phyloP scores from a whole-genome alignment of 2,113 vertebrate species.

The Carettochelys insculpta region DNA sequence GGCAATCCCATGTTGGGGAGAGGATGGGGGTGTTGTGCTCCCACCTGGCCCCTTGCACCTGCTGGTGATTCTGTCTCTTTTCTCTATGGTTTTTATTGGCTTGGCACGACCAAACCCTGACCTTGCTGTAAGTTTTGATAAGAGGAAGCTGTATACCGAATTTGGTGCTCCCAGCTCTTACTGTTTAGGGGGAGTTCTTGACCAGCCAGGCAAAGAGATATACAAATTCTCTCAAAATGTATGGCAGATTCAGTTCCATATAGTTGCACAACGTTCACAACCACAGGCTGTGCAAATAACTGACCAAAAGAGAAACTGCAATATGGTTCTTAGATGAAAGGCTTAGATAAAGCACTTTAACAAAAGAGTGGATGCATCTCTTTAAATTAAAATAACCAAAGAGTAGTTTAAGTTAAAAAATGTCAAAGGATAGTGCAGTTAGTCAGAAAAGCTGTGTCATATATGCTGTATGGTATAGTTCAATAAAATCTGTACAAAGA shows the following conservation, averaged over 20 bases:
- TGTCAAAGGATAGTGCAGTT: rapidly evolving
- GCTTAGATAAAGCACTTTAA: neutral
- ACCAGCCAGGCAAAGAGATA: too few relatives aligned
- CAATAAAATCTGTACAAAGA: neutral
- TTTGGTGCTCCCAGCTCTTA: too few relatives aligned
- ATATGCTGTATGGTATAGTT: rapidly evolving
- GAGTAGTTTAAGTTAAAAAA: neutral
- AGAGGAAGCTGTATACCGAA: too few relatives aligned
- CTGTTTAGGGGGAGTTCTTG: too few relatives aligned
- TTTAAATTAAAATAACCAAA: neutral
- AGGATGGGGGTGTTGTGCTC: too few relatives aligned
- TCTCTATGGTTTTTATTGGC: too few relatives aligned
- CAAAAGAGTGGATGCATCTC: neutral
- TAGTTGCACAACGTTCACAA: neutral
- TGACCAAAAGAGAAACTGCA: neutral
- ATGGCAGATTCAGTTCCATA: neutral
- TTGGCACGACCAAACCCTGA: too few relatives aligned
- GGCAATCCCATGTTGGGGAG: too few relatives aligned
- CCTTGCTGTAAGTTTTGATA: too few relatives aligned
- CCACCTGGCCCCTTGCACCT: too few relatives aligned
- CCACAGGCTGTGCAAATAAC: rapidly evolving
- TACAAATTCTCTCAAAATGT: too few relatives aligned
- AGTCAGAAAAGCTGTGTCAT: neutral
- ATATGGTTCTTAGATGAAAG: rapidly evolving
- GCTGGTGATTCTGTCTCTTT: too few relatives aligned